A percentile compares a stretch with the other conserved stretches of the same genome.
Evolutionary conservation across 2,888 invertebrate genomes (phyloP).

Genomic region (Callimorpha dominula): DNA sequence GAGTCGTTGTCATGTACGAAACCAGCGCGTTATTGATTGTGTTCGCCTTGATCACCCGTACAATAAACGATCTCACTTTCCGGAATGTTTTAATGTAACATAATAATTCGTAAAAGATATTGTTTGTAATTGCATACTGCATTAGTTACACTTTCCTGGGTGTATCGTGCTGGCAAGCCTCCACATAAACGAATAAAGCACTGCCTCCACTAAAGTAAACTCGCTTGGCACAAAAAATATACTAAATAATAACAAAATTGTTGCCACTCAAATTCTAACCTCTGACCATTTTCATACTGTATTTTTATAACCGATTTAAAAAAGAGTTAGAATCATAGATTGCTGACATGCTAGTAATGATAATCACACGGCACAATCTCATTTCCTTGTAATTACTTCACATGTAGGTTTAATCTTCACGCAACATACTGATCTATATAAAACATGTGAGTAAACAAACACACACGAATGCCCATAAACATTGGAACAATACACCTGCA

Average conservation of each 20-base stretch:
- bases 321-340: not conserved
- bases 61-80: slow-evolving; percentile 21
- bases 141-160: slow-evolving; percentile 1
- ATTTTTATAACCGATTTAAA: not conserved
- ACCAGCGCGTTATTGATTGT: slow-evolving; percentile 39
- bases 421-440: not conserved
- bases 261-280: not conserved
- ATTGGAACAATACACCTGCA: not conserved
- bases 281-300: not conserved
- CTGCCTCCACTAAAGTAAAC: not conserved
- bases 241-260: not conserved
- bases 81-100: slow-evolving; percentile 18
- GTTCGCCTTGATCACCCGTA: slow-evolving; percentile 24
- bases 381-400: not conserved
- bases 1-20: slow-evolving; percentile 35
- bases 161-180: not conserved
- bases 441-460: slow-evolving; percentile 14
- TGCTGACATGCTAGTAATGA: not conserved
- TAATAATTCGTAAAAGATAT: slow-evolving; percentile 2
- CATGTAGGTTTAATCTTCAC: not conserved
- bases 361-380: not conserved
- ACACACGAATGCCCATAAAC: not conserved
- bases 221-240: not conserved
- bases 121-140: not conserved
- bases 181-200: not conserved